Percentiles rank a stretch among this genome's conserved stretches.
Conservation (phyloP, 2,113 vertebrate genomes). For the Vulpes vulpes region DNA sequence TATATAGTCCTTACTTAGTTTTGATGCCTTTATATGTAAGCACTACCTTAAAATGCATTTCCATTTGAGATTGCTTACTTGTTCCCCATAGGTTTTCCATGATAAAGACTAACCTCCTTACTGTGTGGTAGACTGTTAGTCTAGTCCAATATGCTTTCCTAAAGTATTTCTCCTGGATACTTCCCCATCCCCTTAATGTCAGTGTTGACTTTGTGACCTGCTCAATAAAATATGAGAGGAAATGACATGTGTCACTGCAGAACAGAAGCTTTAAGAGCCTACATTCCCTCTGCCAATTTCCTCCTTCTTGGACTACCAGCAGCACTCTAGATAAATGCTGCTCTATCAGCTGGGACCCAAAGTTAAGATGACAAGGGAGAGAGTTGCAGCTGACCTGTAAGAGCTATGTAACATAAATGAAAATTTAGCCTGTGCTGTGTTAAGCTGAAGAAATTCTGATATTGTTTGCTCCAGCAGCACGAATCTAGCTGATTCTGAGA, state of each 20-base stretch:
- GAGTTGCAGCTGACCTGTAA: neutral
- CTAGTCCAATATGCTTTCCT: neutral
- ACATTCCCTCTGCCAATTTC: neutral
- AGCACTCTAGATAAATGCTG: neutral
- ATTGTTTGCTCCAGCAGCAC: neutral
- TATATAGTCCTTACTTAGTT: neutral
- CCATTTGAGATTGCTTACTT: neutral
- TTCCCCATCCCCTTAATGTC: neutral
- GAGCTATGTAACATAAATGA: neutral
- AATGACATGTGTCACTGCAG: neutral
- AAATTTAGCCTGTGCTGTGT: neutral
- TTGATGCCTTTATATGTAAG: neutral
- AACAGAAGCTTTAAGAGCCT: neutral
- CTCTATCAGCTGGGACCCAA: neutral
- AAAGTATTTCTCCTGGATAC: neutral
- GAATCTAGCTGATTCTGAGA: neutral
- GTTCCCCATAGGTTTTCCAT: neutral
- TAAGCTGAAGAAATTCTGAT: neutral
- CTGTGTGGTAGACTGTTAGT: neutral
- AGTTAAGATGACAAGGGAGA: neutral
- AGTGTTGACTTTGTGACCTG: neutral
- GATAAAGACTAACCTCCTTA: neutral
- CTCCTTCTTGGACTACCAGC: neutral
- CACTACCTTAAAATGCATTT: neutral
- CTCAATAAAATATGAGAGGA: neutral